These are phyloP conservation scores for Paralinhomoeus sp. DNA, from an alignment of 2,888 invertebrate species.

Conservation along the genomic window DNA sequence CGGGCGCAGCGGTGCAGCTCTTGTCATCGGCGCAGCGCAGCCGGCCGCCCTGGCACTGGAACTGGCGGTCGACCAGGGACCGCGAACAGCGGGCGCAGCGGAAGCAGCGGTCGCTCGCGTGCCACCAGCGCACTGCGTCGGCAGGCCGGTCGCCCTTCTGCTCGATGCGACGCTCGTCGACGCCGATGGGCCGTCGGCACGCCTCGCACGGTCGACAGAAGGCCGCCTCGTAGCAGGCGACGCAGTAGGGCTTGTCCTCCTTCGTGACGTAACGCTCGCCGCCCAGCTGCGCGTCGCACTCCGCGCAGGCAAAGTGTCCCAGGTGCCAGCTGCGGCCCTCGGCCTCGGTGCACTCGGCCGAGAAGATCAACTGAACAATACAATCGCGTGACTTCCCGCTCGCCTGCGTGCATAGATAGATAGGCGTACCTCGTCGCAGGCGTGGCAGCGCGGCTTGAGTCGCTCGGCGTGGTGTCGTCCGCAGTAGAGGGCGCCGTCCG, in stretches of 20 bases:
- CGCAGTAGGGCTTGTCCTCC: conserved; percentile 66
- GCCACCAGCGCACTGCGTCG: conserved; percentile 35
- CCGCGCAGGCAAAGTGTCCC: conserved; percentile 94
- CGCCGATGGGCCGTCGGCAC: conserved; percentile 78
- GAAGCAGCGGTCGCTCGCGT: conserved; percentile 39
- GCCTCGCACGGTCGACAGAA: conserved; percentile 92
- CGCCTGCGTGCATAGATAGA: too few relatives aligned
- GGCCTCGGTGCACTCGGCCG: conserved; percentile 98
- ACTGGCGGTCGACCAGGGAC: background rate
- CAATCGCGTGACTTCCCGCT: too few relatives aligned
- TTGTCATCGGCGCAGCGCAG: conserved; percentile 4
- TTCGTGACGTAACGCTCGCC: conserved; percentile 93
- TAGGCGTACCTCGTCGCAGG: conserved; percentile 74
- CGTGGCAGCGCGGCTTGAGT: conserved; percentile 80
- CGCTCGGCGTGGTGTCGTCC: conserved; percentile 92
- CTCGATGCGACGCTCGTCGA: conserved; percentile 90
- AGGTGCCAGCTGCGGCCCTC: conserved; percentile 97
- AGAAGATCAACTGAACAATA: conserved; percentile 61
- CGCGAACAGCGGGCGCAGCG: conserved; percentile 29
- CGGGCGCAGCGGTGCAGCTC: conserved; percentile 1
- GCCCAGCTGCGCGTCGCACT: conserved; percentile 76
- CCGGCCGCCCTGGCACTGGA: background rate
- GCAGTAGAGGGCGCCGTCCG: conserved; percentile 62
- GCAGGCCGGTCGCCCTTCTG: conserved; percentile 48
- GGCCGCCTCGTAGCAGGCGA: conserved; percentile 90